Percentiles rank a stretch among this genome's conserved stretches.
These are phyloP conservation scores for Agonopterix subpropinquella DNA, from an alignment of 2,888 invertebrate species.

Conservation along the genomic window DNA sequence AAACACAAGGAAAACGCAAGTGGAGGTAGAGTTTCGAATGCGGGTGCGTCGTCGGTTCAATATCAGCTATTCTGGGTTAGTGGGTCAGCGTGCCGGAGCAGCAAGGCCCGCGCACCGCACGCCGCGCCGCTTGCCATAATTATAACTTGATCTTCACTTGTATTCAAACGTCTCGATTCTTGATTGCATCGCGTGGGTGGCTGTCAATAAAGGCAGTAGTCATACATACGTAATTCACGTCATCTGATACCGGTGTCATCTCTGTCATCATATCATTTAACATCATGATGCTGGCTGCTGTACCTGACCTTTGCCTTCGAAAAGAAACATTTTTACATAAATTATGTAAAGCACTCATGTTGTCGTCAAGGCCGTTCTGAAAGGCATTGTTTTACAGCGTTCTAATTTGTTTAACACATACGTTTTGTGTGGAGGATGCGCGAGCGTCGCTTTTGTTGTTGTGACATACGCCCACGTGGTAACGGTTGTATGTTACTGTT, in stretches of 20 bases:
- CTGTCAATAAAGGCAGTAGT: neutral
- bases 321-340: neutral
- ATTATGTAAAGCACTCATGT: neutral
- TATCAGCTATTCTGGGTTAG: constrained; percentile 73
- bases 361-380: neutral
- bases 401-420: constrained; percentile 3
- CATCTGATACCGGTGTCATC: neutral
- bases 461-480: constrained; percentile 51
- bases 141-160: constrained; percentile 4
- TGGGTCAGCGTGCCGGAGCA: constrained; percentile 64
- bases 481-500: constrained; percentile 63
- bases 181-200: neutral
- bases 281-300: neutral
- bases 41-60: constrained; percentile 68
- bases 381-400: neutral
- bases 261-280: neutral
- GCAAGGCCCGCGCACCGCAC: constrained; percentile 30
- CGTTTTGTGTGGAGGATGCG: constrained; percentile 15
- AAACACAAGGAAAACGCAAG: constrained; percentile 53
- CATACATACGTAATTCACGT: constrained; percentile 2
- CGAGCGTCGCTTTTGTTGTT: constrained; percentile 21
- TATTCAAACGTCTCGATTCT: neutral
- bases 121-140: constrained; percentile 16
- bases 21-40: constrained; percentile 67
- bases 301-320: constrained; percentile 1